These are phyloP conservation scores for Agrochola lota DNA, from an alignment of 2,888 invertebrate genomes.

Conservation along the genomic window DNA sequence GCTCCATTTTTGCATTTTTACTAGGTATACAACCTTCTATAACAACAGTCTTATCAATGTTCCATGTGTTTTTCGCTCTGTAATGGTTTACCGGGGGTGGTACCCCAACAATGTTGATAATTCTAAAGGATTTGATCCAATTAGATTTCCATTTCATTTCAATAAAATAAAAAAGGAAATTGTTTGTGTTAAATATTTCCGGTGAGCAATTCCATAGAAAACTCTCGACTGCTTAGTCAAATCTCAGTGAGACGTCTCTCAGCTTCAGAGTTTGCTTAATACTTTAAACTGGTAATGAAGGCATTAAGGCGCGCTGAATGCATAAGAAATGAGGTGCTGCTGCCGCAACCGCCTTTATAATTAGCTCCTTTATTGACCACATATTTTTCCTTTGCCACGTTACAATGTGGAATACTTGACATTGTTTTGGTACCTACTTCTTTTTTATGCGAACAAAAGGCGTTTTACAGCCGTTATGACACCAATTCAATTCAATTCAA, in stretches of 20 bases:
- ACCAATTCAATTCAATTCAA: no score
- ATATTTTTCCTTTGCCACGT: conserved; percentile 66
- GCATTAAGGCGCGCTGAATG: conserved; percentile 89
- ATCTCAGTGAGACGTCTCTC: conserved; percentile 82
- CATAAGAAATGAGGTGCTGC: conserved; percentile 86
- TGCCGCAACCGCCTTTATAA: conserved; percentile 83
- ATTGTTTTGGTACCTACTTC: conserved; percentile 40
- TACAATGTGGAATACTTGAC: conserved; percentile 57
- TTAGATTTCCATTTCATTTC: conserved; percentile 56
- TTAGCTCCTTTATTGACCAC: conserved; percentile 79
- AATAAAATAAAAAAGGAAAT: conserved; percentile 63
- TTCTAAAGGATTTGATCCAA: conserved; percentile 21
- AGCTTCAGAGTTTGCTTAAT: conserved; percentile 87
- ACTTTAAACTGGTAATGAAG: conserved; percentile 90
- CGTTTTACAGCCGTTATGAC: neutral
- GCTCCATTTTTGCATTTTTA: no score
- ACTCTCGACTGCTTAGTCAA: conserved; percentile 81
- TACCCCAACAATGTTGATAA: neutral
- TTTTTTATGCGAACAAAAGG: conserved; percentile 29
- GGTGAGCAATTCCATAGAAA: conserved; percentile 70
- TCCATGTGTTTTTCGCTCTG: no score
- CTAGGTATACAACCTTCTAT: no score
- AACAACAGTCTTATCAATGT: no score
- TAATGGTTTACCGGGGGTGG: no score
- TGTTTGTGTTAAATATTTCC: conserved; percentile 72